Percentiles rank a stretch among this genome's conserved stretches.
These are phyloP conservation scores for Oreochromis mossambicus DNA, from an alignment of 2,797 vertebrate genomes.

Conservation along the genomic window DNA sequence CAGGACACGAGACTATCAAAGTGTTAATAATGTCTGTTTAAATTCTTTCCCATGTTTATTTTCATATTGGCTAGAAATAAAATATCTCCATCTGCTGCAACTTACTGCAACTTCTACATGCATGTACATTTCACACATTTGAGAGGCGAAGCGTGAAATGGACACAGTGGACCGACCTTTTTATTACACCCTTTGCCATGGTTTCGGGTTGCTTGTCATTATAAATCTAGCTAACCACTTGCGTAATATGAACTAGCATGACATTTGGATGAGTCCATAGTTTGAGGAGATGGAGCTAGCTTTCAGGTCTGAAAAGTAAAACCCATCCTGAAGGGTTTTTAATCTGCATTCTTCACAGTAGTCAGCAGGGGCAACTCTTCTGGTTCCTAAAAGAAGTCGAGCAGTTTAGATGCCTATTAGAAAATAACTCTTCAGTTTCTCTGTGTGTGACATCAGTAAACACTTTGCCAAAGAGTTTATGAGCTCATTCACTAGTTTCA, in stretches of 20 bases:
- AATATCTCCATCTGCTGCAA: no score
- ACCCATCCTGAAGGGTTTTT: not conserved
- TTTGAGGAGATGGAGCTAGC: not conserved
- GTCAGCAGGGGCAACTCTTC: not conserved
- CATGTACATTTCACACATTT: not conserved
- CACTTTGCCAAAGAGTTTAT: not conserved
- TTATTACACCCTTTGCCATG: not conserved
- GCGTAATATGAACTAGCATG: not conserved
- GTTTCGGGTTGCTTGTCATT: not conserved
- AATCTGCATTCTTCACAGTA: not conserved
- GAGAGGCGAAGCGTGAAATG: not conserved
- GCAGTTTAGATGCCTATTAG: not conserved
- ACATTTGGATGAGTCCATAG: not conserved
- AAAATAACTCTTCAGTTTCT: not conserved
- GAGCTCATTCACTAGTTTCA: not conserved
- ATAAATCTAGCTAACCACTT: not conserved
- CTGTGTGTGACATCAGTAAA: not conserved
- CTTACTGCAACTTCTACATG: no score
- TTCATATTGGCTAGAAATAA: no score
- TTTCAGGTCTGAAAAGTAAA: not conserved
- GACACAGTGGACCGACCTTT: not conserved
- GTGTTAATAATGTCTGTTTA: no score
- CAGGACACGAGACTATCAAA: no score
- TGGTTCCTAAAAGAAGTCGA: not conserved
- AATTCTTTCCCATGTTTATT: no score